A percentile compares a stretch with the other conserved stretches of the same genome.
Conservation (phyloP, 2,797 vertebrate genomes). For the Numenius phaeopus region DNA sequence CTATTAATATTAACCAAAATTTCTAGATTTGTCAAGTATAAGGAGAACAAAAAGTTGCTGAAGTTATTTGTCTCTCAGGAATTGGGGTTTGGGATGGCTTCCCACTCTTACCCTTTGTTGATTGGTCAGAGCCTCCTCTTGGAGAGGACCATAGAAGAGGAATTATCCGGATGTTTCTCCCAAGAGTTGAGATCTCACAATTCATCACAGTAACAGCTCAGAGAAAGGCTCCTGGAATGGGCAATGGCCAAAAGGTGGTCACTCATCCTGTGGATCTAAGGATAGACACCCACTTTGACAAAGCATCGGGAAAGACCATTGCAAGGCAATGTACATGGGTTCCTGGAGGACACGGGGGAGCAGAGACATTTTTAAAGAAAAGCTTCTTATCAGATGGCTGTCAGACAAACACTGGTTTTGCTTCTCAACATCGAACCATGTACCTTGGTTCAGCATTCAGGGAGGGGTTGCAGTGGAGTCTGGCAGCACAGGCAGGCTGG, state of each 20-base stretch:
- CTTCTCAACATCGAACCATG: neutral
- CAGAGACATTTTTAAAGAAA: neutral
- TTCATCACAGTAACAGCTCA: neutral
- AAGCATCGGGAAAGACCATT: neutral
- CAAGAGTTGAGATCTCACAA: neutral
- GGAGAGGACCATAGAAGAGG: neutral
- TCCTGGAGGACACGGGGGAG: neutral
- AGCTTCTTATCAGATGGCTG: neutral
- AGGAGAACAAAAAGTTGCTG: neutral
- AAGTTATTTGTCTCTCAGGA: neutral
- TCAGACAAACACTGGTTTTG: neutral
- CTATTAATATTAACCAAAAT: neutral
- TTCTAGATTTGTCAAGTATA: neutral
- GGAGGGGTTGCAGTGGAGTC: neutral
- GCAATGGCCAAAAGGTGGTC: neutral
- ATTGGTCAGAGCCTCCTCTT: neutral
- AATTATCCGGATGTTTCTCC: neutral
- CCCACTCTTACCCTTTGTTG: neutral
- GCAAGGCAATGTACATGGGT: fast-evolving
- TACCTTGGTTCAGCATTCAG: fast-evolving
- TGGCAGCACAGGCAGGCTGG: neutral
- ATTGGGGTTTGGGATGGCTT: neutral
- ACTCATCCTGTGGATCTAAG: neutral
- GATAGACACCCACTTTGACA: neutral
- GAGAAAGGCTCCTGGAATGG: neutral